Percentiles rank a stretch among this genome's conserved stretches.
Evolutionary conservation across 2,888 invertebrate genomes (phyloP).

Genomic region (Gonocerus acuteangulatus): DNA sequence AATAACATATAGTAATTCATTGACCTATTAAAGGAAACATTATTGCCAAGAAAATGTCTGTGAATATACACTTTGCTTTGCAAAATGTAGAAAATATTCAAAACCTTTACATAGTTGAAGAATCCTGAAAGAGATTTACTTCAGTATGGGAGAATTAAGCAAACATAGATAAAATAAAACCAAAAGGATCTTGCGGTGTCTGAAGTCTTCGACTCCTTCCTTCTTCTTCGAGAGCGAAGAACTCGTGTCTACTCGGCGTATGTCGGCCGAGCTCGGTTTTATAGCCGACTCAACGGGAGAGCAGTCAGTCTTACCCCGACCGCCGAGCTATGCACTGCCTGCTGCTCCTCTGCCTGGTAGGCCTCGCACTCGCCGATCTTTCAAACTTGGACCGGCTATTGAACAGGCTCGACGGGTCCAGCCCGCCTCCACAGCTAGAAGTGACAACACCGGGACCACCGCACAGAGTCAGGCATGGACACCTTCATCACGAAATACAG

Average conservation of each 20-base stretch:
- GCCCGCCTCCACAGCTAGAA: conserved; percentile 18
- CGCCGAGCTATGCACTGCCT: background rate
- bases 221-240: too few species aligned
- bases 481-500: conserved; percentile 40
- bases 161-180: too few species aligned
- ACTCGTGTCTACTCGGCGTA: background rate
- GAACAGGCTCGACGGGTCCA: conserved; percentile 20
- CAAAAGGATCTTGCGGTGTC: too few species aligned
- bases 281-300: background rate
- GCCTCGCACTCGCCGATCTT: background rate
- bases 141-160: too few species aligned
- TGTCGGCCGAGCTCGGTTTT: background rate
- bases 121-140: too few species aligned
- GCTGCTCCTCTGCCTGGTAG: background rate
- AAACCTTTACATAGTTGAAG: too few species aligned
- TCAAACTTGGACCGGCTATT: conserved; percentile 21
- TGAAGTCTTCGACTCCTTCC: too few species aligned
- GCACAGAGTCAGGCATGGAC: conserved; percentile 27
- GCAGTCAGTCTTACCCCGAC: conserved; percentile 1
- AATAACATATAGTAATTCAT: too few species aligned
- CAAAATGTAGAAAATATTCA: too few species aligned
- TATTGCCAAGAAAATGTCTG: too few species aligned
- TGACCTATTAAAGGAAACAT: too few species aligned
- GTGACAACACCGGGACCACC: background rate
- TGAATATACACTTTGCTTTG: too few species aligned